Conservation (phyloP, 2,888 invertebrate species). For the Pyrrhia umbra region DNA sequence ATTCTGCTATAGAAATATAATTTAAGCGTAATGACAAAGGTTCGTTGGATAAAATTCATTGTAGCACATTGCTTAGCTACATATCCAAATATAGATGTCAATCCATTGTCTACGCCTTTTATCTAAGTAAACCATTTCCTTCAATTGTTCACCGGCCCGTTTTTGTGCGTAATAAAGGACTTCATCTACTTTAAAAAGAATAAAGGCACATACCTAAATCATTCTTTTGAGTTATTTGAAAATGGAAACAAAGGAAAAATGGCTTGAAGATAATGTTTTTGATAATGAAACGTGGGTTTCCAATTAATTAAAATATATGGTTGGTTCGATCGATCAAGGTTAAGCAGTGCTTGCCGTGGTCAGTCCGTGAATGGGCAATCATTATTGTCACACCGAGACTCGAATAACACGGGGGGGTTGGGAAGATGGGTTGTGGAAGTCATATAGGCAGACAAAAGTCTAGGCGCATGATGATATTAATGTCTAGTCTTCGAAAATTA, state of each 20-base stretch:
- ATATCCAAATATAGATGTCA: constrained; percentile 18
- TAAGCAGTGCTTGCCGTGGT: too few relatives aligned
- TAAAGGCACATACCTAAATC: constrained; percentile 23
- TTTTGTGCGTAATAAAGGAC: constrained; percentile 32
- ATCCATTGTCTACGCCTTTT: constrained; percentile 40
- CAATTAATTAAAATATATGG: constrained; percentile 17
- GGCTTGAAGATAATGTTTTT: constrained; percentile 18
- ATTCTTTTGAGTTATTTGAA: constrained; percentile 36
- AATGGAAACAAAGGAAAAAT: constrained; percentile 34
- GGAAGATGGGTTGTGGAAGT: too few relatives aligned
- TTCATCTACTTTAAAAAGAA: constrained; percentile 38
- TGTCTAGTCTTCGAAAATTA: not conserved
- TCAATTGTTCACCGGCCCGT: constrained; percentile 18
- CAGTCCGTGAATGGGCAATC: too few relatives aligned
- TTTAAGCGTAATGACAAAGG: not conserved
- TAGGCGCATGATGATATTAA: too few relatives aligned
- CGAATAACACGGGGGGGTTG: too few relatives aligned
- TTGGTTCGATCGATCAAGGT: too few relatives aligned
- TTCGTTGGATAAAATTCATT: constrained; percentile 12
- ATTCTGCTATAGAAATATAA: too few relatives aligned
- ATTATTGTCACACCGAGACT: too few relatives aligned
- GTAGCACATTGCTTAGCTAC: constrained; percentile 3
- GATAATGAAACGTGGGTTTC: constrained; percentile 18
- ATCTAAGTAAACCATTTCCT: constrained; percentile 35
- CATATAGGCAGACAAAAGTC: too few relatives aligned